Base-by-base conservation (phyloP, 1,140 invertebrate genomes). In the Magallana gigas region DNA sequence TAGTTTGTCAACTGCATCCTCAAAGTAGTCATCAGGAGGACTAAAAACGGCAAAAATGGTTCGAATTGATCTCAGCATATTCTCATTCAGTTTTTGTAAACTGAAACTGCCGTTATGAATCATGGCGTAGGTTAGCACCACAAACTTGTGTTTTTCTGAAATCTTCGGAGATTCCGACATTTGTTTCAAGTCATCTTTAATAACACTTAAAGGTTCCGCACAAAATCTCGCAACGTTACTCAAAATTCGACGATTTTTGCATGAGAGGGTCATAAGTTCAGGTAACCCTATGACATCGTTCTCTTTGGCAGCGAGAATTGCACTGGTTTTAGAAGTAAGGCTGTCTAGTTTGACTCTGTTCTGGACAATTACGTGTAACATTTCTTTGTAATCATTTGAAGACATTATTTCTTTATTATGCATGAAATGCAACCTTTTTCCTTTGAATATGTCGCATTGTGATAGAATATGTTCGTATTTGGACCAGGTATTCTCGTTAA, bases 41-140 rank as follows among this genome's bases (percentile, higher is more conserved):
- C 68, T 76, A 23, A 76, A 76, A 18, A 29, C 68, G 36, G 68
- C 68, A 29, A 76, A 76, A 36, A 76, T 76, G 7, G 68, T 76
- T 11, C 68, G 18, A 8, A 76, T 76, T 2, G 68, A 76, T 23
- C 68, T 76, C 68, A 76, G 68, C 12, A 76, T 12, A 12, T 76
- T 18, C 36, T 76, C 23, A 29, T 76, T 76, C 8, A 76, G 36
- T 5, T 23, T 76, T 8, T 29, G 11, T 12, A 76, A 29, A 76
- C 68, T 18, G 68, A 76, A 76, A 12, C 68, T 76, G 68, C 68
- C 68, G 36, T 76, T 76, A 29, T 76, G 68, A 76, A 76, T 76
- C 68, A 76, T 76, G 23, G 68, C 68, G 68, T 76, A 76, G 18
- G 18, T 29, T 76, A 76, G 36, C 7, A 12, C 68, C 68, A 76